Percentiles rank a stretch among this genome's conserved stretches.
phyloP scores from a whole-genome alignment of 2,888 invertebrate genomes.

The Chloroclystis v-ata region DNA sequence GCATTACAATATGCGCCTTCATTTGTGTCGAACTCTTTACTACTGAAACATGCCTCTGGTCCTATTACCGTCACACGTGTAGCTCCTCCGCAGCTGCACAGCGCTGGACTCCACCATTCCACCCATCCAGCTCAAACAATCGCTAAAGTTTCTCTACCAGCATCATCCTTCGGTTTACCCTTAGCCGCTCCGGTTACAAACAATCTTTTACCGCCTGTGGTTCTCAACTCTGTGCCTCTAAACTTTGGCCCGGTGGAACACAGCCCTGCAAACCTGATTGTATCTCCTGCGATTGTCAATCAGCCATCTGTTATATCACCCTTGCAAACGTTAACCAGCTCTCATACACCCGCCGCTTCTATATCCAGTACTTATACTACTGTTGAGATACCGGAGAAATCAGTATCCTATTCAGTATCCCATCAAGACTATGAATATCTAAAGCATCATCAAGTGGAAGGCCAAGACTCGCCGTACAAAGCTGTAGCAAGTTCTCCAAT shows the following conservation, averaged over 20 bases:
- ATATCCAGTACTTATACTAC: background rate
- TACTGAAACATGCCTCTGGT: background rate
- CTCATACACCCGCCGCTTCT: background rate
- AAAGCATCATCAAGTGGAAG: conserved; percentile 30
- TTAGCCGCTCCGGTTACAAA: background rate
- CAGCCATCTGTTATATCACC: background rate
- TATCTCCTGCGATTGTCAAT: background rate
- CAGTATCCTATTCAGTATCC: conserved; percentile 35
- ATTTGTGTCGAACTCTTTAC: background rate
- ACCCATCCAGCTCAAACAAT: background rate
- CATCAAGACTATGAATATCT: conserved; percentile 35
- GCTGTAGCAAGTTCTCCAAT: background rate
- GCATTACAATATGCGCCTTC: background rate
- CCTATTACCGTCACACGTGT: background rate
- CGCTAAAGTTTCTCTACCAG: background rate
- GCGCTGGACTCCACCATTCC: too few relatives aligned
- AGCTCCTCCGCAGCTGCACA: background rate
- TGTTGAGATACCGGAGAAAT: conserved; percentile 23
- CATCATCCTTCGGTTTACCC: background rate
- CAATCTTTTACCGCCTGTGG: background rate
- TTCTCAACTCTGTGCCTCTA: background rate
- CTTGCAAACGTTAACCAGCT: background rate
- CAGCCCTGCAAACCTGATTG: background rate
- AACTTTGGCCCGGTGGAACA: background rate
- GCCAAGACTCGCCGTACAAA: conserved; percentile 23